Base-by-base conservation (phyloP, 35 echinoderm and acorn worm species). In the Apostichopus parvimensis region DNA sequence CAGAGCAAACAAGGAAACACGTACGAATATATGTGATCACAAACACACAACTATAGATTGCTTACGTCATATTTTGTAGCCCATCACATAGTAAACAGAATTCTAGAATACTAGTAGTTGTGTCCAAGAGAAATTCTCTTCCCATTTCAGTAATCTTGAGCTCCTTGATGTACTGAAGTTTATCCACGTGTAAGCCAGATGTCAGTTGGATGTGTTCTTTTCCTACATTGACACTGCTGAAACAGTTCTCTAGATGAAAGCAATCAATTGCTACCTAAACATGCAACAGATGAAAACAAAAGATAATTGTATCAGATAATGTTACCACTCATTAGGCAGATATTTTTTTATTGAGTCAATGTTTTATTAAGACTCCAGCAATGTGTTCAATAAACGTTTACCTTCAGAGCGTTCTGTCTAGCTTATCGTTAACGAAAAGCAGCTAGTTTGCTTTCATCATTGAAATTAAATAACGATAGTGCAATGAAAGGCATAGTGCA, bases 121-220 rank as follows among this genome's bases (percentile, higher is more conserved):
- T 73, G 11, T 73, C n/a, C 70, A 21, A 23, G 5, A 17, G 0
- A 6, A 73, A 17, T 17, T 73, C 70, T 6, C 70, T 73, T 73
- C 70, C 70, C n/a, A 15, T 73, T 73, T 73, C 70, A n/a, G 70
- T 73, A 21, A 73, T 73, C n/a, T 73, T 73, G 11, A 73, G 70
- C n/a, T 73, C 70, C 6, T 73, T 73, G 6, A 73, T 21, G n/a
- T 21, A 6, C 6, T 10, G 11, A 17, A 73, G 5, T 73, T 17
- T 15, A 73, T 73, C 70, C 1, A 73, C 70, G 1, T 73, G 11
- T 15, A 73, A 21, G 11, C 70, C 70, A 73, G 70, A 73, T 6
- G 70, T 73, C 70, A 73, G 15, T 73, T 73, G 70, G 6, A 73
- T 73, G 18, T 10, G 6, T 6, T 73, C 11, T 73, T n/a, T n/a